Conservation (phyloP, 1,140 invertebrate genomes). For the Megalonaias nervosa region DNA sequence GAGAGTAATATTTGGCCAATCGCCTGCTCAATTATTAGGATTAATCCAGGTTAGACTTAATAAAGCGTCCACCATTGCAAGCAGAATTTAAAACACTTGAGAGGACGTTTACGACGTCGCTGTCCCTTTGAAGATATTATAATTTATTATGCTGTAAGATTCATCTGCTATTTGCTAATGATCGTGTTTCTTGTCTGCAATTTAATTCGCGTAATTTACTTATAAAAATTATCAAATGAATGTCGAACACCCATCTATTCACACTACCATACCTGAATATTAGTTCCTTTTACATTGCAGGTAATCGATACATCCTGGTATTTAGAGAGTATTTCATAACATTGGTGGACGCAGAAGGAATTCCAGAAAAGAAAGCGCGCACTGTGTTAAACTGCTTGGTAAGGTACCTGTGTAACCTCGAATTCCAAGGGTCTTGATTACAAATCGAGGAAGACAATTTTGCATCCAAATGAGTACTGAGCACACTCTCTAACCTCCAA, state of each 20-base stretch:
- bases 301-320: not conserved
- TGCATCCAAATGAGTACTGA: constrained; percentile 21
- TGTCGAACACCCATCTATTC: not conserved
- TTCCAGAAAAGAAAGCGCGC: constrained; percentile 7
- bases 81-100: not conserved
- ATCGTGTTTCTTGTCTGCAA: too few relatives aligned
- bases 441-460: constrained; percentile 28
- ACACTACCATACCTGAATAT: not conserved
- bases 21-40: not conserved
- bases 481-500: constrained; percentile 35
- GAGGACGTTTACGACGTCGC: not conserved
- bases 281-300: not conserved
- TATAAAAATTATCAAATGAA: not conserved
- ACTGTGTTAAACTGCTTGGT: not conserved
- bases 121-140: not conserved
- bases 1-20: too few relatives aligned
- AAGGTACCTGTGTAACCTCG: constrained; percentile 14
- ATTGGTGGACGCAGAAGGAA: too few relatives aligned
- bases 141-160: not conserved
- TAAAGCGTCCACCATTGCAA: not conserved
- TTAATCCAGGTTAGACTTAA: not conserved
- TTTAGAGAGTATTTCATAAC: too few relatives aligned
- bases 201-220: not conserved
- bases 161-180: not conserved
- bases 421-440: constrained; percentile 18